These are phyloP conservation scores for zebrafish (Danio rerio) DNA, from an alignment of 2,113 vertebrate genomes.

Conservation along the genomic window GRCz12tu NC_133182.1:35233001-35233500, in stretches of 20 bases:
- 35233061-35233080: conserved; percentile 4
- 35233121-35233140: conserved; percentile 24
- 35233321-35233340: conserved; percentile 10
- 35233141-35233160: conserved; percentile 36
- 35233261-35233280: neutral
- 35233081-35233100: neutral
- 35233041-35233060: neutral
- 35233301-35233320: neutral
- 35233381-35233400: neutral
- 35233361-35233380: neutral
- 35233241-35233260: neutral
- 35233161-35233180: conserved; percentile 6
- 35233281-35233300: neutral
- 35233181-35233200: conserved; percentile 35
- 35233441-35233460: neutral
- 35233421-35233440: neutral
- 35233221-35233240: neutral
- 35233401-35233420: neutral
- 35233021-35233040: neutral
- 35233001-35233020: neutral
- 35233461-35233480: neutral
- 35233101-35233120: conserved; percentile 42
- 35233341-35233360: neutral
- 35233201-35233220: neutral
- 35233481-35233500: neutral